Percentiles rank a stretch among this genome's conserved stretches.
These are phyloP conservation scores for Poeciliopsis paucimaculata DNA, from an alignment of 2,797 vertebrate genomes.

Conservation along the genomic window DNA sequence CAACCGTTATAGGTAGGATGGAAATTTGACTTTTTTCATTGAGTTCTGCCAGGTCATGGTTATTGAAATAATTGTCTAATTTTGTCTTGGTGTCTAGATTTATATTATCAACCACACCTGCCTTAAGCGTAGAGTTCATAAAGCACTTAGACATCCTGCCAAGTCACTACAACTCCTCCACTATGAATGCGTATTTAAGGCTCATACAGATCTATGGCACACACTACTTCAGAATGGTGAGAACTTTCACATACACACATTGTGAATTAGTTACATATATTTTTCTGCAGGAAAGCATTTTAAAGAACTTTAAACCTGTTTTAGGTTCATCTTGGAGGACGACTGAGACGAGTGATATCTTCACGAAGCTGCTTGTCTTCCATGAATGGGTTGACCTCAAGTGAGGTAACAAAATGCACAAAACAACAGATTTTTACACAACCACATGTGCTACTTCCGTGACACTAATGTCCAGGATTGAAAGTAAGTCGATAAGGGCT, in stretches of 20 bases:
- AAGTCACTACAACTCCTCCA: neutral
- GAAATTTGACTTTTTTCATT: too few species aligned
- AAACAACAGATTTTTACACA: too few species aligned
- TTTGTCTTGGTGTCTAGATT: neutral
- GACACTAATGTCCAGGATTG: too few species aligned
- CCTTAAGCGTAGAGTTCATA: neutral
- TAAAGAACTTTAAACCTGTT: neutral
- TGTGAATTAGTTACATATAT: neutral
- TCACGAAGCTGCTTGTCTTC: too few species aligned
- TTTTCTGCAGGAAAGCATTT: neutral
- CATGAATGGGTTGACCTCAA: neutral
- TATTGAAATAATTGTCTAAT: neutral
- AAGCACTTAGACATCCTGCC: neutral
- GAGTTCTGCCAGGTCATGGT: too few species aligned
- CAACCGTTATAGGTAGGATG: too few species aligned
- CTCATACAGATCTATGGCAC: neutral
- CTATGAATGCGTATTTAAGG: neutral
- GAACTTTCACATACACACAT: neutral
- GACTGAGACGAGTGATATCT: too few species aligned
- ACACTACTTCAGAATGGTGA: neutral
- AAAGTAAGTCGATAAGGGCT: too few species aligned
- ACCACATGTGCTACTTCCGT: too few species aligned
- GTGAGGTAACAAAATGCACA: neutral
- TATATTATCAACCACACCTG: neutral
- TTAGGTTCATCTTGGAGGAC: too few species aligned